Evolutionary conservation across 2,888 invertebrate species (phyloP).

Genomic region (Drosophila lacicola): DNA sequence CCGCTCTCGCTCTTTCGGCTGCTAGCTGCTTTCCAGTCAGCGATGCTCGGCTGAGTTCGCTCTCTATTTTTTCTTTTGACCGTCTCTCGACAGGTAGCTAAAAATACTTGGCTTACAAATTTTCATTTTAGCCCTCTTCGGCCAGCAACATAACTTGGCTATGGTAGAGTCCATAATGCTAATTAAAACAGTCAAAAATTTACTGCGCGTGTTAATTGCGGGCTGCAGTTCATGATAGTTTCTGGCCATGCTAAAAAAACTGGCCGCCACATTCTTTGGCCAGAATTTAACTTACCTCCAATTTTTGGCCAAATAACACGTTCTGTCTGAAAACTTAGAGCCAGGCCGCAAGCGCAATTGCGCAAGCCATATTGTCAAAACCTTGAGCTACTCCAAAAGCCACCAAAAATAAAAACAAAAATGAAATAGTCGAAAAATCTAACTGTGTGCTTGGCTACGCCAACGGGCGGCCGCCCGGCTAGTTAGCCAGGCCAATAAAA

Average conservation of each 20-base stretch:
- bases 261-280: constrained; percentile 74
- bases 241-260: constrained; percentile 27
- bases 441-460: constrained; percentile 18
- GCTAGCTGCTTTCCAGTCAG: constrained; percentile 29
- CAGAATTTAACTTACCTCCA: constrained; percentile 62
- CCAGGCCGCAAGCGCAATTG: constrained; percentile 50
- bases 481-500: constrained; percentile 54
- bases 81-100: constrained; percentile 57
- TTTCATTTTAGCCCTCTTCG: constrained; percentile 11
- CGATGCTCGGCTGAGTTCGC: constrained; percentile 4
- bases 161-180: constrained; percentile 10
- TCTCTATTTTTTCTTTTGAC: constrained; percentile 3
- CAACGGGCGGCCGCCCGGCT: constrained; percentile 2
- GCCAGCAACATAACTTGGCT: constrained; percentile 12
- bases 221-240: constrained; percentile 4
- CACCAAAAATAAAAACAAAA: constrained; percentile 34
- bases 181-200: constrained; percentile 33
- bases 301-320: constrained; percentile 73
- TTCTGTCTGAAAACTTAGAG: constrained; percentile 35
- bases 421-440: constrained; percentile 25
- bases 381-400: constrained; percentile 73
- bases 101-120: constrained; percentile 15
- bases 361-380: constrained; percentile 68
- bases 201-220: constrained; percentile 15
- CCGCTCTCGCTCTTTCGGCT: not conserved